These are phyloP conservation scores for Podilymbus podiceps DNA, from an alignment of 2,113 vertebrate species.

Conservation along the genomic window DNA sequence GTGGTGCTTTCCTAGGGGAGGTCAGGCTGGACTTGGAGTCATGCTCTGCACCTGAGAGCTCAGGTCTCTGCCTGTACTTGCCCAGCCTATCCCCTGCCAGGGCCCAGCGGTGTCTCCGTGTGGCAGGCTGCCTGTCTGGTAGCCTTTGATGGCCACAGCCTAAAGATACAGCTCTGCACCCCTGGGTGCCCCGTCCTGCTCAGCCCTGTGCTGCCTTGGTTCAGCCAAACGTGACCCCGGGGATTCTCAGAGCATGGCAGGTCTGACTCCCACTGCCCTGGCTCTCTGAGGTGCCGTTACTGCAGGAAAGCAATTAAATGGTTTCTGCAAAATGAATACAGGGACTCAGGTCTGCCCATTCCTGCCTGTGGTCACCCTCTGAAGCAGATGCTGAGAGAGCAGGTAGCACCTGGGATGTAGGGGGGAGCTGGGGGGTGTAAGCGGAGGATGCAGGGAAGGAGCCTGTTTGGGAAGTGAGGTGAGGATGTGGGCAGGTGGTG, in stretches of 20 bases:
- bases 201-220: background rate
- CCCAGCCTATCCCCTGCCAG: background rate
- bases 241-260: background rate
- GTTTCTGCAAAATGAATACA: background rate
- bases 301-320: background rate
- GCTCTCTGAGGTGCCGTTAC: background rate
- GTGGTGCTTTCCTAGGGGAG: background rate
- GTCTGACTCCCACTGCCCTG: background rate
- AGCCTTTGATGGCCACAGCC: background rate
- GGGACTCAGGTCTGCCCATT: background rate
- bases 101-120: background rate
- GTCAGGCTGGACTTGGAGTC: background rate
- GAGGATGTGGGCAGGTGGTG: rapidly evolving
- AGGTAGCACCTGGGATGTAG: background rate
- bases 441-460: background rate
- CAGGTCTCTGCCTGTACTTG: background rate
- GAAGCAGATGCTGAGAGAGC: background rate
- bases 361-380: background rate
- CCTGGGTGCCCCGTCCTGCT: background rate
- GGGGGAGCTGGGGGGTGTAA: background rate
- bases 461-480: background rate
- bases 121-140: background rate
- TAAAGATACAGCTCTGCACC: background rate
- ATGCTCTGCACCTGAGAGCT: background rate
- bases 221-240: background rate